These are phyloP conservation scores for Drosophila kikkawai DNA, from an alignment of 1,140 invertebrate species.

Conservation along the genomic window DNA sequence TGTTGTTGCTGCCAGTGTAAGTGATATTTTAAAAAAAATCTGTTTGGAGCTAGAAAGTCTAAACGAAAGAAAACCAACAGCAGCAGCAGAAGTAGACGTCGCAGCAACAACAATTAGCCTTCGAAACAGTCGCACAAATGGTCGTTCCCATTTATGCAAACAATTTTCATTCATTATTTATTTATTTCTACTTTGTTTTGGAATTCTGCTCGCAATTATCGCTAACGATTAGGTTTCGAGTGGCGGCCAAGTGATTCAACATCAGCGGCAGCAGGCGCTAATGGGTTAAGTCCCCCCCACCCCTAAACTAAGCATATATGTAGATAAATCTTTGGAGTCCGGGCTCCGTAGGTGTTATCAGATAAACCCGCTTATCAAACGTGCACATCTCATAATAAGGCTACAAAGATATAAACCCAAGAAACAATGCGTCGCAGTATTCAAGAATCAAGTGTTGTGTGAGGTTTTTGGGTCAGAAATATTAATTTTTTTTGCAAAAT, in stretches of 20 bases:
- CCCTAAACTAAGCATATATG: conserved; percentile 43
- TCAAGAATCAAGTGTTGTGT: conserved; percentile 6
- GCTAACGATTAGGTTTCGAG: conserved; percentile 9
- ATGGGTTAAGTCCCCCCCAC: conserved; percentile 35
- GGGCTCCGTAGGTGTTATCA: conserved; percentile 58
- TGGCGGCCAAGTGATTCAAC: conserved; percentile 18
- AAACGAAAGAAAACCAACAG: conserved; percentile 10
- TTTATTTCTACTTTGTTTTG: conserved; percentile 28
- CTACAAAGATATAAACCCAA: conserved; percentile 33
- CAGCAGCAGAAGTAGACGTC: background rate
- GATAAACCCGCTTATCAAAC: conserved; percentile 62
- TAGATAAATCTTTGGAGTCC: conserved; percentile 62
- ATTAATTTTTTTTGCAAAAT: background rate
- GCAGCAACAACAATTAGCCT: conserved; percentile 15
- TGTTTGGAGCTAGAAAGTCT: conserved; percentile 45
- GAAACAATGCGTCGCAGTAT: conserved; percentile 48
- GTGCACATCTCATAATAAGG: conserved; percentile 55
- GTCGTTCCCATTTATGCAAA: conserved; percentile 54
- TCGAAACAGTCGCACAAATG: conserved; percentile 44
- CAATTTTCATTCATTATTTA: conserved; percentile 44
- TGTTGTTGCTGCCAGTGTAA: conserved; percentile 47
- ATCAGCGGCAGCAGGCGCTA: conserved; percentile 2
- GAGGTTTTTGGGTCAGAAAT: background rate
- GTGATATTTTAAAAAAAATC: conserved; percentile 59
- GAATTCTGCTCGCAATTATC: conserved; percentile 26